phyloP scores from a whole-genome alignment of 2,797 vertebrate genomes.

The Etheostoma perlongum region DNA sequence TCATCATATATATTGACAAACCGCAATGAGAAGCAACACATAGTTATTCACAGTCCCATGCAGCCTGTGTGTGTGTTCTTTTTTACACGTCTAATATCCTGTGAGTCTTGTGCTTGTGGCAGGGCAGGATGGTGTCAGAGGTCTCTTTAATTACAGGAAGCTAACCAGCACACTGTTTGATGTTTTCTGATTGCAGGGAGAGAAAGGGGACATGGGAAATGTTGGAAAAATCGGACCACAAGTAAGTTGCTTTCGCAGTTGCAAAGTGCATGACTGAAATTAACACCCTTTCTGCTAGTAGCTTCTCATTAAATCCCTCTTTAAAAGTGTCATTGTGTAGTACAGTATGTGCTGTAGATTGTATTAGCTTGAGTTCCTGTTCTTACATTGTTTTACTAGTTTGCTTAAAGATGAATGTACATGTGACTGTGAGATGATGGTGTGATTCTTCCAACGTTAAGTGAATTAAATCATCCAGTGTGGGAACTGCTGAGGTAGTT shows the following conservation, averaged over 20 bases:
- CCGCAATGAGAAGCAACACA: slow-evolving; percentile 35
- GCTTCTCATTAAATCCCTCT: slow-evolving; percentile 40
- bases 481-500: slow-evolving; percentile 13
- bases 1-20: slow-evolving; percentile 57
- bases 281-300: slow-evolving; percentile 18
- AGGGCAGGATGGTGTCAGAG: slow-evolving; percentile 7
- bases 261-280: slow-evolving; percentile 16
- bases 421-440: background rate
- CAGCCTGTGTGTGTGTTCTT: slow-evolving; percentile 38
- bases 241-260: slow-evolving; percentile 84
- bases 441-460: background rate
- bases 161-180: slow-evolving; percentile 53
- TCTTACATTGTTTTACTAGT: slow-evolving; percentile 18
- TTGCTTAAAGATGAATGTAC: slow-evolving; percentile 4
- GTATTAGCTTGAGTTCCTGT: slow-evolving; percentile 17
- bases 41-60: slow-evolving; percentile 26
- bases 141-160: slow-evolving; percentile 59
- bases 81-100: slow-evolving; percentile 45
- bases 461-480: slow-evolving; percentile 12
- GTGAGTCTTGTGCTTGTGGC: slow-evolving; percentile 13
- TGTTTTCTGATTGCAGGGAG: slow-evolving; percentile 89
- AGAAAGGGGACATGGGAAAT: slow-evolving; percentile 91
- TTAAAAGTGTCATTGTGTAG: background rate
- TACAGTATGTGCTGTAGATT: slow-evolving; percentile 10
- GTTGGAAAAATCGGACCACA: slow-evolving; percentile 91